Percentiles rank a stretch among this genome's conserved stretches.
Evolutionary conservation across 2,888 invertebrate species (phyloP).

Genomic region (Ramazzottius varieornatus): DNA sequence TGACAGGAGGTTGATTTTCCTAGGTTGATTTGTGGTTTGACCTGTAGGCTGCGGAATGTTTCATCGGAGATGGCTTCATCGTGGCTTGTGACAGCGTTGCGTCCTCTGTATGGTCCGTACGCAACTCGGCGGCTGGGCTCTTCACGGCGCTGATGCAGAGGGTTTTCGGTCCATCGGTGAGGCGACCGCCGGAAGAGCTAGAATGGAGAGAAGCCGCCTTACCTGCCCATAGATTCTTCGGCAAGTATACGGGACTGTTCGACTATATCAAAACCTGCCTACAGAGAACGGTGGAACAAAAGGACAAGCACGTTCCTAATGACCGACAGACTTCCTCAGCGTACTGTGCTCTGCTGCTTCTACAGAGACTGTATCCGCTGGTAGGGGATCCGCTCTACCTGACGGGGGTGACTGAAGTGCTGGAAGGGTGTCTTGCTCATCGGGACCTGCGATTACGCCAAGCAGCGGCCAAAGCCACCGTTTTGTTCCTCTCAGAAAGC

Average conservation of each 20-base stretch:
- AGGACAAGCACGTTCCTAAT: not conserved
- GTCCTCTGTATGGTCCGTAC: not conserved
- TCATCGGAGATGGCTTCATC: not conserved
- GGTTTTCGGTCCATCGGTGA: not conserved
- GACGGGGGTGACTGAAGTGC: not conserved
- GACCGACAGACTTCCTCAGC: not conserved
- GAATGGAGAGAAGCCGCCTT: not conserved
- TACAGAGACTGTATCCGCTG: not conserved
- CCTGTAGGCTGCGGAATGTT: too few relatives aligned
- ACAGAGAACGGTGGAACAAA: not conserved
- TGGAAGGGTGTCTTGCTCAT: not conserved
- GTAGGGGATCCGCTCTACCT: not conserved
- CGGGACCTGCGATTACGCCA: not conserved
- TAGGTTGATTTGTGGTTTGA: too few relatives aligned
- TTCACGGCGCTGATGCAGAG: slow-evolving; percentile 1
- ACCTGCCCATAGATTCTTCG: not conserved
- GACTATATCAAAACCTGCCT: not conserved
- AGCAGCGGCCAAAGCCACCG: not conserved
- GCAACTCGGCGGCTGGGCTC: not conserved
- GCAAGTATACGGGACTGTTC: not conserved
- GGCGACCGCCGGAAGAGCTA: not conserved
- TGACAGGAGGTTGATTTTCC: too few relatives aligned
- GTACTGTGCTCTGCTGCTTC: not conserved
- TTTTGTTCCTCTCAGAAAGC: not conserved
- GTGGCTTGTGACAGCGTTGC: not conserved